Base-by-base conservation (phyloP, 1,140 invertebrate genomes). In the Phocides pigmalion region DNA sequence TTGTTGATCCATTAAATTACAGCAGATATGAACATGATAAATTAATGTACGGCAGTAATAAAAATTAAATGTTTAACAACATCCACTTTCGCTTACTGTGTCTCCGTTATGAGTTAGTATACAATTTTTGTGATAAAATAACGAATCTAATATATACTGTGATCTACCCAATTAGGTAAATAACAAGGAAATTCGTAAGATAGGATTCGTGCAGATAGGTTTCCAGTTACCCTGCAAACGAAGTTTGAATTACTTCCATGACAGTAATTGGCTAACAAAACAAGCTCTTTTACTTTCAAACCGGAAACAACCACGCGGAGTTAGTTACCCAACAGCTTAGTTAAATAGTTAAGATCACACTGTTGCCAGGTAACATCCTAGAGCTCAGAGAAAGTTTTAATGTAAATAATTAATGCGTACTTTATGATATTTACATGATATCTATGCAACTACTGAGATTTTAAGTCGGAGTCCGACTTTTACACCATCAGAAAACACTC, bases 1-100 rank as follows among this genome's bases (percentile, higher is more conserved):
- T 74, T 75, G 62, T 62, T 66, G 78, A 68, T 76, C 76, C 74
- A 76, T 78, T 82, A 77, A 46, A 35, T 59, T 32, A 59, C 15
- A 8, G n/a, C 12, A 56, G 39, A 58, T 44, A 46, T 28, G n/a
- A 59, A 59, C 54, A 58, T 17, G 22, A 19, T 19, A 9, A 9
- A 47, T 19, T 35, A 15, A 20, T 14, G 44, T 37, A 47, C 22
- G 15, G 47, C 20, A 17, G 32, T 46, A 46, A 46, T 39, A 25
- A 17, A 46, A 59, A 59, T 28, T 47, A 59, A 59, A 19, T 46
- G 25, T 35, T 59, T 35, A 46, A 47, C 28, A 0, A 17, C 6
- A 32, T 15, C 2, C 25, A 46, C 41, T 46, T 59, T 59, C 28
- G 11, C 32, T 37, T 17, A 17, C 49, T 16, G 25, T 35, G 15